Conservation (phyloP, 92 coral and sea anemone genomes). For the Pocillopora grandis region DNA sequence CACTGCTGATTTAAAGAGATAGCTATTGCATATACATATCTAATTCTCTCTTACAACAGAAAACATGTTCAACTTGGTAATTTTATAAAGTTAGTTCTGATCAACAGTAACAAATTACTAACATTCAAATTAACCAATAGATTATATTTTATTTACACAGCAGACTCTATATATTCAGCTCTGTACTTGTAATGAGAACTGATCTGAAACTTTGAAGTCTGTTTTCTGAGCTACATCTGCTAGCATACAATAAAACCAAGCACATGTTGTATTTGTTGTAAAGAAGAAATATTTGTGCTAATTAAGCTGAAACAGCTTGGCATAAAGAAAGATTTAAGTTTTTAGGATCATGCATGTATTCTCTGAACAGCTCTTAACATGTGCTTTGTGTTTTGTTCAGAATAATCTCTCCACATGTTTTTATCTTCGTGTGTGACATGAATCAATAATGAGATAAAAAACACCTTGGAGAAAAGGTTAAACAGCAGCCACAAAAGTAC, state of each 20-base stretch:
- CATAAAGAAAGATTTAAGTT: not conserved
- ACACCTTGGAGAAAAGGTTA: not conserved
- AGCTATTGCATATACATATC: too few species aligned
- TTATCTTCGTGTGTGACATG: not conserved
- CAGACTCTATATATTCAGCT: too few species aligned
- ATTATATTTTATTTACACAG: too few species aligned
- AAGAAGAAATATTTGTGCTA: not conserved
- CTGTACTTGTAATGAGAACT: too few species aligned
- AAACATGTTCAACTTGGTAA: too few species aligned
- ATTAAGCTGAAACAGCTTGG: not conserved
- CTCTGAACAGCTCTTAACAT: not conserved
- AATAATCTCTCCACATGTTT: slow-evolving; percentile 19
- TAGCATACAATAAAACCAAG: not conserved
- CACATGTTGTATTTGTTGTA: not conserved
- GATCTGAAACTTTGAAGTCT: too few species aligned
- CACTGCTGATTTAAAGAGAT: too few species aligned
- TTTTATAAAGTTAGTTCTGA: too few species aligned
- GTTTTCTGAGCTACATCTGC: not conserved
- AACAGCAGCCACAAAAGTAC: not conserved
- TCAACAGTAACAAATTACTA: too few species aligned
- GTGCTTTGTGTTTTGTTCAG: slow-evolving; percentile 1
- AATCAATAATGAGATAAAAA: slow-evolving; percentile 6
- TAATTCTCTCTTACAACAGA: too few species aligned
- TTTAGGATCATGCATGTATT: not conserved
- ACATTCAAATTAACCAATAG: too few species aligned